Conservation (phyloP, 2,888 invertebrate species). For the Volucella bombylans region DNA sequence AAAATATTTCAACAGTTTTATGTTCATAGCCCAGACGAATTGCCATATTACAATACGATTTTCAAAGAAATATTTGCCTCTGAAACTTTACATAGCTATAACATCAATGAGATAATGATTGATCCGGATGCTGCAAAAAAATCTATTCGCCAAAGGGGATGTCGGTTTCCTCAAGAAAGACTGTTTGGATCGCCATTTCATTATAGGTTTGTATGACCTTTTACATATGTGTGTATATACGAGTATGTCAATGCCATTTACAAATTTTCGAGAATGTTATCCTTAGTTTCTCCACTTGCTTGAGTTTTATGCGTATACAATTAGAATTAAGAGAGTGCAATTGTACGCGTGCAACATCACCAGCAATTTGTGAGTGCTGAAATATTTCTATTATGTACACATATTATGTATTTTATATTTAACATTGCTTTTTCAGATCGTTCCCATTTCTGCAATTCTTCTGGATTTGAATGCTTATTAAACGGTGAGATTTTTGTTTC, state of each 20-base stretch:
- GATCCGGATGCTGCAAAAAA: constrained; percentile 38
- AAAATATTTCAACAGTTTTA: constrained; percentile 34
- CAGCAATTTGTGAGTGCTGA: constrained; percentile 60
- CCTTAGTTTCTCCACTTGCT: constrained; percentile 71
- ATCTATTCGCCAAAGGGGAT: constrained; percentile 55
- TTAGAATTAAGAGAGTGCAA: constrained; percentile 71
- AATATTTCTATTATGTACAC: neutral
- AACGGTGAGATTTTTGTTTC: constrained; percentile 29
- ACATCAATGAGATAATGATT: constrained; percentile 17
- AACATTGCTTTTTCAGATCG: constrained; percentile 30
- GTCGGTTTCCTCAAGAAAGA: constrained; percentile 72
- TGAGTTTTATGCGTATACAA: constrained; percentile 65
- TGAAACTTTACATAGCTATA: constrained; percentile 10
- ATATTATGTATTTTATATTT: neutral
- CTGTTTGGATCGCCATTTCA: constrained; percentile 59
- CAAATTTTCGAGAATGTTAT: too few species aligned
- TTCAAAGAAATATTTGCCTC: constrained; percentile 11
- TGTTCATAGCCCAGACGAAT: constrained; percentile 52
- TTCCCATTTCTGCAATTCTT: constrained; percentile 34
- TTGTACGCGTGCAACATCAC: constrained; percentile 70
- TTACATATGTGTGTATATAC: neutral
- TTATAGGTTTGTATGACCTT: constrained; percentile 54
- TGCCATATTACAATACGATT: constrained; percentile 42
- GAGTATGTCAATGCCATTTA: neutral
- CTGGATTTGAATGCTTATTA: constrained; percentile 23